Base-by-base conservation (phyloP, 2,113 vertebrate genomes). In the Clupea harengus region DNA sequence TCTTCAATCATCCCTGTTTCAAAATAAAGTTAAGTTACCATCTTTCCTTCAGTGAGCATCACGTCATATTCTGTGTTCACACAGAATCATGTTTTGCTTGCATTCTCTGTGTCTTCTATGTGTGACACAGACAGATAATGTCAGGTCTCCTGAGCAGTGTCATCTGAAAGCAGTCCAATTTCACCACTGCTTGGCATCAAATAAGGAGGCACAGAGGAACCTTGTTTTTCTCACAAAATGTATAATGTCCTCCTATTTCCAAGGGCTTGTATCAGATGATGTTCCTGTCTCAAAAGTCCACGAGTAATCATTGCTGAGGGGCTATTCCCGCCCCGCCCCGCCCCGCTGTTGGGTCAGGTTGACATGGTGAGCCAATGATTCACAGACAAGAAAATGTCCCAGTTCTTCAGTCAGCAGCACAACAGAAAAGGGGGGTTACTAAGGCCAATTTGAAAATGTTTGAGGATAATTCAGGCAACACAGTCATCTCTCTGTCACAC, bases 331-430 rank as follows among this genome's bases (percentile, higher is more conserved):
- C 11, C 44, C 13, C 15, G 39, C 28, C 3, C 72, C 28, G 6
- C 11, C 3, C 72, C 28, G 3, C 72, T 15, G 3, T 78, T 28
- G 72, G 72, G 72, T 78, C 72, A 78, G 28, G 72, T 18, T 78
- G 72, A 78, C 72, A 78, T 78, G 72, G 72, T 32, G 72, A 44
- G 72, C 72, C 72, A 78, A 78, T 78, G 72, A 78, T 32, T 78
- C 72, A 28, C 72, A 39, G 4, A 17, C 28, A 78, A 78, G 72
- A 78, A 78, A 78, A 78, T 78, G 32, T 78, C 72, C 39, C 32
- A 5, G 4, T 4, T 78, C 72, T 78, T 10, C 28, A 78, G 72
- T 78, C 72, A 39, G 72, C 72, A 78, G 72, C 72, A 78, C 32
- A 44, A 78, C 10, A 78, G 72, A 78, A 11, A 78, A 78, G 39